Conservation (phyloP, 1,140 invertebrate genomes). For the Asobara japonica region DNA sequence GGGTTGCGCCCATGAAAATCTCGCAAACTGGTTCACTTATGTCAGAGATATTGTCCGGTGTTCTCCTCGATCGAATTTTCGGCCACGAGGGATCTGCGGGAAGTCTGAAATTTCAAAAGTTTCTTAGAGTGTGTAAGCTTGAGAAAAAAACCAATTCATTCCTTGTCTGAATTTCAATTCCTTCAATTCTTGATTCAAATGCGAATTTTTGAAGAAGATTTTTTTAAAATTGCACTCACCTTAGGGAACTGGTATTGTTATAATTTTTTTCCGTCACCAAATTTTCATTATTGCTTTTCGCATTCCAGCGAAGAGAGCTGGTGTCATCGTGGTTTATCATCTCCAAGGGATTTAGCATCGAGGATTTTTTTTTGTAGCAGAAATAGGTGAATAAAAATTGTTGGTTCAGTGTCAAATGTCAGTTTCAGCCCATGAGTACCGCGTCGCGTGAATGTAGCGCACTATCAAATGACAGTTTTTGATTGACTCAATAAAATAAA, state of each 20-base stretch:
- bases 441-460: neutral
- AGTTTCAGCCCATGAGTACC: constrained; percentile 5
- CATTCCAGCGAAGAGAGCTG: constrained; percentile 42
- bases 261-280: constrained; percentile 46
- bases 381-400: constrained; percentile 30
- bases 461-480: neutral
- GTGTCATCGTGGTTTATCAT: constrained; percentile 47
- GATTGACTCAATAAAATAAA: neutral
- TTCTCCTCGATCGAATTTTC: constrained; percentile 56
- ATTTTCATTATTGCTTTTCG: constrained; percentile 55
- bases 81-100: constrained; percentile 61
- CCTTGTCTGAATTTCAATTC: neutral
- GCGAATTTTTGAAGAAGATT: neutral
- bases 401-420: constrained; percentile 33
- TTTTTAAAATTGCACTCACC: constrained; percentile 41
- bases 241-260: constrained; percentile 46
- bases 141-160: too few relatives aligned
- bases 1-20: constrained; percentile 47
- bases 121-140: too few relatives aligned
- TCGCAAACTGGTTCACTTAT: constrained; percentile 52
- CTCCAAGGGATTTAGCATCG: constrained; percentile 41
- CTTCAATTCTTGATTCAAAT: neutral
- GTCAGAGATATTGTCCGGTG: constrained; percentile 42
- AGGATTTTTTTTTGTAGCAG: constrained; percentile 24
- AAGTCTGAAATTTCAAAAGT: constrained; percentile 42